Evolutionary conservation across 2,113 vertebrate genomes (phyloP), one percentile per base, ranked within the genome.

Genomic region (Chelonoidis abingdonii): DNA sequence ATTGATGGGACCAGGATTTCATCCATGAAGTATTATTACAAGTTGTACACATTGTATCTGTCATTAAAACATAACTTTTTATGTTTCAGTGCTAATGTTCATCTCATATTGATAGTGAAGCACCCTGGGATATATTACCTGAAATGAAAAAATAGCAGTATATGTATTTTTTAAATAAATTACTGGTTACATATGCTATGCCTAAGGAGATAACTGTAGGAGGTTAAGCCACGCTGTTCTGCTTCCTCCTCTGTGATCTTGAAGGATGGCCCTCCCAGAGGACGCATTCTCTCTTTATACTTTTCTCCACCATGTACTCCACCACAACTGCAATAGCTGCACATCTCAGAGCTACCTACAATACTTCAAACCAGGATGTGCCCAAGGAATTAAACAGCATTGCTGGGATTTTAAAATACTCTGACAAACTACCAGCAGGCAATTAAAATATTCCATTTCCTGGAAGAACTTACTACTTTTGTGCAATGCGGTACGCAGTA

Each of bases 181-280:
- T 0, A 0, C 1, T 62, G 13, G 0, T 38, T 72, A 8, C 19
- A 54, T 22, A 21, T 9, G 6, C 3, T n/a, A 49, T 87, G 65
- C 38, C 53, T 44, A 4, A 24, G 12, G 13, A 79, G 10, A 86
- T 3, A 56, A 1, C 24, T 49, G 1, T 25, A 72, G 53, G 24
- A 75, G 88, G 2, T 10, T 85, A 91, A 81, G 1, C 87, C 50
- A 25, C 0, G 0, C 38, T 81, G 57, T 29, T 88, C 72, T 87
- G 50, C 38, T 59, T 12, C 35, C 35, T 88, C 22, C 10, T 10
- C 62, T 84, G 6, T 25, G 88, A 19, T 29, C 65, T 41, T 65
- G 53, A 90, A 93, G 41, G 13, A 81, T 4, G 10, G 4, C 4
- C 12, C 54, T 47, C 29, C 41, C 41, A 52, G 8, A 31, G 52